A percentile compares a stretch with the other conserved stretches of the same genome.
Conservation (phyloP, 53 echinoderm and acorn worm species). For the Paracentrotus lividus region DNA sequence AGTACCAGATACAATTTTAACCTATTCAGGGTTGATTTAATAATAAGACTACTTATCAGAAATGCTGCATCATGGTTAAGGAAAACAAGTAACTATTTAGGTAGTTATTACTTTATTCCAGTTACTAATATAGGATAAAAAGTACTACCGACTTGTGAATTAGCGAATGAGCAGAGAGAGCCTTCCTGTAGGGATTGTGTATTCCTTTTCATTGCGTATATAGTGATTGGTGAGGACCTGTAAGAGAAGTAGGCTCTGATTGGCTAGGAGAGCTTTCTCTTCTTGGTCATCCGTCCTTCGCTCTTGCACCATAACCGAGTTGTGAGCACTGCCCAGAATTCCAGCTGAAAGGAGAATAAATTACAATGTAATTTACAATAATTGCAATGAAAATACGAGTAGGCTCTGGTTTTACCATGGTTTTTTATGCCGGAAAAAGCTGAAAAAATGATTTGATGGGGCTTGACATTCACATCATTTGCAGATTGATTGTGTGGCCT, state of each 20-base stretch:
- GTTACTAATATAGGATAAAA: too few relatives aligned
- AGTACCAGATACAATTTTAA: too few relatives aligned
- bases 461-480: too few relatives aligned
- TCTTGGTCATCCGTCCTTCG: constrained; percentile 63
- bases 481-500: too few relatives aligned
- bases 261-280: constrained; percentile 84
- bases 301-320: constrained; percentile 78
- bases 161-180: constrained; percentile 93
- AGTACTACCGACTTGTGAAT: constrained; percentile 99
- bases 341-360: constrained; percentile 78
- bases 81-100: too few relatives aligned
- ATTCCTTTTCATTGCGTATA: constrained; percentile 91
- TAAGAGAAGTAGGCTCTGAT: constrained; percentile 91
- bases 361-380: not conserved
- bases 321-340: constrained; percentile 95
- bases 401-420: too few relatives aligned
- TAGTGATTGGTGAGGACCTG: constrained; percentile 95
- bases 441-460: not conserved
- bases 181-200: constrained; percentile 90
- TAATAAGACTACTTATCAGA: too few relatives aligned
- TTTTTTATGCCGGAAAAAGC: too few relatives aligned
- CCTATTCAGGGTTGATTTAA: too few relatives aligned
- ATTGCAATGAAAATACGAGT: too few relatives aligned
- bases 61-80: too few relatives aligned
- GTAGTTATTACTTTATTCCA: too few relatives aligned